phyloP scores from a whole-genome alignment of 2,797 vertebrate genomes.

The Premnoplex brunnescens region DNA sequence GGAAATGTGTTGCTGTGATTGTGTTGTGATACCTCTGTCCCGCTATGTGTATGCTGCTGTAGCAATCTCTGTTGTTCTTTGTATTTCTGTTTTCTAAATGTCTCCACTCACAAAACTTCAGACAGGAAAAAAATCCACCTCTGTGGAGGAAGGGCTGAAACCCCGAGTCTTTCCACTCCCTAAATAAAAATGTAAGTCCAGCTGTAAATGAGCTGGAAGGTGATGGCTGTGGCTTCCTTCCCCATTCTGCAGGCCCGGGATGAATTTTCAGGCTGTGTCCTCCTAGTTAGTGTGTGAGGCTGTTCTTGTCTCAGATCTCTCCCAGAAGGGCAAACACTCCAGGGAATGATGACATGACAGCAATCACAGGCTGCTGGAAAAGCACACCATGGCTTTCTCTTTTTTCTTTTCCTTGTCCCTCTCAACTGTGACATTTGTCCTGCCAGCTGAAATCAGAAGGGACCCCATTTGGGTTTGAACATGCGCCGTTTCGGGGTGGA shows the following conservation, averaged over 20 bases:
- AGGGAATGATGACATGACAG: not conserved
- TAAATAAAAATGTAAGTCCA: not conserved
- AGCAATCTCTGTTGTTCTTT: not conserved
- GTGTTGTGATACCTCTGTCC: not conserved
- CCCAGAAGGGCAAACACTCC: not conserved
- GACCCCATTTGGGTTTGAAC: constrained; percentile 2
- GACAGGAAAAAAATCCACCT: not conserved
- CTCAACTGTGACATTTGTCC: constrained; percentile 20
- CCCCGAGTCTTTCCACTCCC: not conserved
- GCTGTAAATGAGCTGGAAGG: not conserved
- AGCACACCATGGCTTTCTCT: not conserved
- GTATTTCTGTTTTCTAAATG: not conserved
- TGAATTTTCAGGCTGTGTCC: not conserved
- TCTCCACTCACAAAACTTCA: not conserved
- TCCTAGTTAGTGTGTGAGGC: not conserved
- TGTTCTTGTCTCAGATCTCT: not conserved
- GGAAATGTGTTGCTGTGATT: not conserved
- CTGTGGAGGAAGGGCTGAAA: not conserved
- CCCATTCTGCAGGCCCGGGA: not conserved
- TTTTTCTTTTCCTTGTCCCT: not conserved
- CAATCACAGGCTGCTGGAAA: constrained; percentile 14
- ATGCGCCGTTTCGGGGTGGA: not conserved
- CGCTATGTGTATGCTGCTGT: not conserved
- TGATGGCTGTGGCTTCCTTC: not conserved
- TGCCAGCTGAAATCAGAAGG: not conserved